Base-by-base conservation (phyloP, 2,888 invertebrate genomes). In the Deroplatys truncata region DNA sequence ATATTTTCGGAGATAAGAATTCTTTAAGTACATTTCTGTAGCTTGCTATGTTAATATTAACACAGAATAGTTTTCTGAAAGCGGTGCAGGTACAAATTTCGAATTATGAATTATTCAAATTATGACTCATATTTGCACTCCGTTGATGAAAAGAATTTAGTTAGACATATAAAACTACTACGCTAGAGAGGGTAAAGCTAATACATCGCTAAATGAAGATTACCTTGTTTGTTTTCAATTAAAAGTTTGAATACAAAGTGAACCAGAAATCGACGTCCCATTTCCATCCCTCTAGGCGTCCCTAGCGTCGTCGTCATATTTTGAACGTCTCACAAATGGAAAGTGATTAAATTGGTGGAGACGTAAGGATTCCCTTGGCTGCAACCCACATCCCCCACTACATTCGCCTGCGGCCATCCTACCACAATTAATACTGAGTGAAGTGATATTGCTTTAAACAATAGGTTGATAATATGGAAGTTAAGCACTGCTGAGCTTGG, bases 211-310 rank as follows among this genome's bases (percentile, higher is more conserved):
- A 86, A 86, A 85, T 85, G 29, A 88, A 90, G 90, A 90, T 90
- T 90, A 90, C 83, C 85, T 83, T 90, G 86, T 90, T 90, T 90
- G 86, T 90, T 90, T 90, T 90, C 90, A 90, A 90, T 90, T 88
- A 87, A 87, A 89, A 89, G 84, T 89, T 89, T 89, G 83, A 84
- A 89, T 89, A 87, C 84, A 89, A 89, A 84, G 89, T 89, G 86
- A 89, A 86, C 89, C 8, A 84, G 31, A 84, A 88, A 86, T 86
- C 86, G 82, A 86, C 86, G 56, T 56, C 56, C 20, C 56, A 56
- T 56, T 56, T 56, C 15, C 56, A 72, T 15, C 56, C 56, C 56
- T 72, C 56, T 16, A 20, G 56, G 56, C 20, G 56, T 56, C 20
- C 16, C 56, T 56, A 56, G 56, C 56, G 56, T 56, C 56, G 56